These are phyloP conservation scores for Gymnodraco acuticeps DNA, from an alignment of 2,797 vertebrate genomes.

Conservation along the genomic window DNA sequence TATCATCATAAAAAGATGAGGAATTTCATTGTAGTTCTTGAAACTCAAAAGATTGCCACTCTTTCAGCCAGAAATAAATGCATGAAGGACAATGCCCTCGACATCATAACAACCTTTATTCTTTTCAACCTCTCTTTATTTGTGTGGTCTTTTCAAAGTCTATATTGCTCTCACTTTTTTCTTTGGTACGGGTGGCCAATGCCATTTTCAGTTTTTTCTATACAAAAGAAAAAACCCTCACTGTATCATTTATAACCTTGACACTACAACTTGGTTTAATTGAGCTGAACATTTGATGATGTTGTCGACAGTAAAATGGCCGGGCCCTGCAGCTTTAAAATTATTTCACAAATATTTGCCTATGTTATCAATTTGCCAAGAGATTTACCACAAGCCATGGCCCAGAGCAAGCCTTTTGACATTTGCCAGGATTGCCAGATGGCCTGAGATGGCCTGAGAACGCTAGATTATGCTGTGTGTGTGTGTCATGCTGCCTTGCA, in stretches of 20 bases:
- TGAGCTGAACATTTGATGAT: constrained; percentile 25
- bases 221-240: too few species aligned
- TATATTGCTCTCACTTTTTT: neutral
- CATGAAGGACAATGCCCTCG: neutral
- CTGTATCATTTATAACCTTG: constrained; percentile 3
- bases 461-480: neutral
- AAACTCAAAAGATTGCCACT: neutral
- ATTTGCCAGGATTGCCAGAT: constrained; percentile 65
- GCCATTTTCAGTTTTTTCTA: too few species aligned
- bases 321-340: constrained; percentile 29
- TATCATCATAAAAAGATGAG: neutral
- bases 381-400: constrained; percentile 31
- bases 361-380: constrained; percentile 41
- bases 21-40: neutral
- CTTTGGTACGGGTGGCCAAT: too few species aligned
- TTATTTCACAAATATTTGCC: constrained; percentile 49
- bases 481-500: neutral
- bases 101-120: too few species aligned
- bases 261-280: constrained; percentile 15
- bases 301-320: constrained; percentile 1
- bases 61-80: neutral
- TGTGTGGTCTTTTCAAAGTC: neutral
- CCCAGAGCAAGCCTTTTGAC: constrained; percentile 52
- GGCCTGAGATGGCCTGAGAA: constrained; percentile 34
- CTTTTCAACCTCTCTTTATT: too few species aligned